These are phyloP conservation scores for Plagodis pulveraria DNA, from an alignment of 2,888 invertebrate species.

Conservation along the genomic window DNA sequence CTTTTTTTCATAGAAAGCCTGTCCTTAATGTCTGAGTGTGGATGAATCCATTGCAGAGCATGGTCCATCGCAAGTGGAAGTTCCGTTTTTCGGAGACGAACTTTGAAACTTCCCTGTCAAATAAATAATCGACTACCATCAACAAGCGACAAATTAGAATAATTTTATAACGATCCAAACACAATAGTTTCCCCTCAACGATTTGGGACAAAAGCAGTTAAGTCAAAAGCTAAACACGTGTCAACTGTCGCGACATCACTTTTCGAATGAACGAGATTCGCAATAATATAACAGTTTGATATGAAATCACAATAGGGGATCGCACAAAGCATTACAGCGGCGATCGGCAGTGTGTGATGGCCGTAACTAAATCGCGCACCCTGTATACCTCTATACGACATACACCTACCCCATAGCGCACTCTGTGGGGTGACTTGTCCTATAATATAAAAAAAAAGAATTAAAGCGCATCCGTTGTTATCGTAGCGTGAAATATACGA, in stretches of 20 bases:
- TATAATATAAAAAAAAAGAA: constrained; percentile 76
- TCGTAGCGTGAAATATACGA: constrained; percentile 70
- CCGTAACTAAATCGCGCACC: constrained; percentile 70
- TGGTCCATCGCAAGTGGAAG: too few species aligned
- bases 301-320: constrained; percentile 64
- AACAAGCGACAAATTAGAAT: constrained; percentile 32
- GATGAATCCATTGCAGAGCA: too few species aligned
- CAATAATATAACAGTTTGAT: constrained; percentile 75
- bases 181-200: constrained; percentile 61
- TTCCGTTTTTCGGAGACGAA: too few species aligned
- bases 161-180: constrained; percentile 33
- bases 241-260: constrained; percentile 74
- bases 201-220: constrained; percentile 71
- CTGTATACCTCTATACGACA: constrained; percentile 56
- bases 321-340: constrained; percentile 42
- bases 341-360: constrained; percentile 56
- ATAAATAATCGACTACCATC: background rate
- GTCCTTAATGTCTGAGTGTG: too few species aligned
- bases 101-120: too few species aligned
- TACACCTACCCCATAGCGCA: constrained; percentile 40
- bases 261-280: constrained; percentile 68
- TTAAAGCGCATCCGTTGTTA: constrained; percentile 62
- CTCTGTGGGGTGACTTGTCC: constrained; percentile 43
- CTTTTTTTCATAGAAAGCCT: too few species aligned
- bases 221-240: constrained; percentile 81